Evolutionary conservation across 2,113 vertebrate species (phyloP).

Genomic region (Carassius carassius): DNA sequence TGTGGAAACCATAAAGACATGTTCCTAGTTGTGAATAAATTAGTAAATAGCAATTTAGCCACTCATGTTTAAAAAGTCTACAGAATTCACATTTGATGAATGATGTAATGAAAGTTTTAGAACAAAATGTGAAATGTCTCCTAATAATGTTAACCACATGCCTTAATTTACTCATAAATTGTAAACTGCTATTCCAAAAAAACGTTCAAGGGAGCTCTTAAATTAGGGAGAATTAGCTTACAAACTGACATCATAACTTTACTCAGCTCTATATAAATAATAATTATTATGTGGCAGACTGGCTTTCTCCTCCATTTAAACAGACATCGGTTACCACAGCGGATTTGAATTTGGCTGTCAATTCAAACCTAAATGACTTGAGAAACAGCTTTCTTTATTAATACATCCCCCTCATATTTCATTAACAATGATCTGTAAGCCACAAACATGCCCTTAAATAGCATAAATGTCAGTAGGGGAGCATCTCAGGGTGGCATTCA

Average conservation of each 20-base stretch:
- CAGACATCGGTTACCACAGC: background rate
- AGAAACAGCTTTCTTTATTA: conserved; percentile 13
- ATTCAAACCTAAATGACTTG: background rate
- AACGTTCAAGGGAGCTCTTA: background rate
- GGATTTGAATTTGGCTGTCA: background rate
- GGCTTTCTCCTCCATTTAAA: background rate
- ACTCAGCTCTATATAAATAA: background rate
- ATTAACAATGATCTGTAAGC: background rate
- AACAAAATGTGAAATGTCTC: conserved; percentile 7
- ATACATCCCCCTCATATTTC: background rate
- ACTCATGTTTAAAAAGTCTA: background rate
- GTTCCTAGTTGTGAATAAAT: no score
- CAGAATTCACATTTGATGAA: background rate
- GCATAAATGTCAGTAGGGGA: background rate
- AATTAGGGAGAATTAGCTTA: background rate
- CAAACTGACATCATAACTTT: background rate
- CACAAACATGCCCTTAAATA: background rate
- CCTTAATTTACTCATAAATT: background rate
- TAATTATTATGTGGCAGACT: background rate
- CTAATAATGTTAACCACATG: background rate
- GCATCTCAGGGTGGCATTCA: background rate
- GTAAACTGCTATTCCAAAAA: background rate
- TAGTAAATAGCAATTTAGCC: background rate
- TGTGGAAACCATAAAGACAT: conserved; percentile 1
- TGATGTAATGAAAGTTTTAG: background rate